phyloP scores from a whole-genome alignment of 2,888 invertebrate genomes.

The Cybosia mesomella region DNA sequence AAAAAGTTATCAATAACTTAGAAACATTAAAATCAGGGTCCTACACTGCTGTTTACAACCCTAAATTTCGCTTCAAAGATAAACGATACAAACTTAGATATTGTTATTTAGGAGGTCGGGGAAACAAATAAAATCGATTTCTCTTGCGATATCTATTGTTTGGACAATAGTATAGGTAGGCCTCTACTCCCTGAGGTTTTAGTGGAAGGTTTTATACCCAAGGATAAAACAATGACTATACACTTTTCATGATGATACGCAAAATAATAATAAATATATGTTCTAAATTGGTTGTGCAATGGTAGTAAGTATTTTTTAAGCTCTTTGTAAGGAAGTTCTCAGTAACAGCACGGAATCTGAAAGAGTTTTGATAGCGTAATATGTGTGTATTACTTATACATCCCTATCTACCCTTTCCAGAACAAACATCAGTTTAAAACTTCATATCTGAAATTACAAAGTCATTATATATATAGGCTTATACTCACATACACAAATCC shows the following conservation, averaged over 20 bases:
- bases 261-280: neutral
- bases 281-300: constrained; percentile 8
- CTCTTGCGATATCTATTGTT: constrained; percentile 19
- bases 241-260: constrained; percentile 28
- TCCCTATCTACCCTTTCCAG: neutral
- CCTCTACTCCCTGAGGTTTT: constrained; percentile 35
- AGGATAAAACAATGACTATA: constrained; percentile 38
- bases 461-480: too few relatives aligned
- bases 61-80: constrained; percentile 2
- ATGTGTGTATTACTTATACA: too few relatives aligned
- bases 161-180: constrained; percentile 16
- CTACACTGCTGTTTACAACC: neutral
- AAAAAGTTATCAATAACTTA: constrained; percentile 10
- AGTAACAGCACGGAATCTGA: neutral
- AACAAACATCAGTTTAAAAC: too few relatives aligned
- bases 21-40: constrained; percentile 3
- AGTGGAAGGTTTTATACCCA: constrained; percentile 21
- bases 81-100: constrained; percentile 9
- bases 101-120: neutral
- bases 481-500: too few relatives aligned
- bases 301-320: neutral
- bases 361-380: neutral
- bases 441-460: too few relatives aligned
- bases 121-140: constrained; percentile 3
- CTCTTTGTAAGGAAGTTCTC: neutral